Conservation (phyloP, 2,888 invertebrate genomes). For the Andrena camellia region DNA sequence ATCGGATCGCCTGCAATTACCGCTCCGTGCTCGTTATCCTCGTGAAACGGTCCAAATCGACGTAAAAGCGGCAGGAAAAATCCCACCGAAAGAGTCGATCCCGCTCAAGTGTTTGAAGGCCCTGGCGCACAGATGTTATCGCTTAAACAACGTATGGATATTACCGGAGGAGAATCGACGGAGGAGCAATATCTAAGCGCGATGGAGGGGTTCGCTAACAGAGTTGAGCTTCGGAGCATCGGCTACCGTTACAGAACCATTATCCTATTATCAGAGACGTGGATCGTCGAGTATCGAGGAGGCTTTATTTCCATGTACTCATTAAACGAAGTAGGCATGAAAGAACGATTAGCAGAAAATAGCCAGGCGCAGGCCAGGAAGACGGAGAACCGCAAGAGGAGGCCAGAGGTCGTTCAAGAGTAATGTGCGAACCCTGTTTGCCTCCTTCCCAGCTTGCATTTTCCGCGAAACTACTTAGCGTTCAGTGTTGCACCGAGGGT, state of each 20-base stretch:
- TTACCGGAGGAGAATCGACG: background rate
- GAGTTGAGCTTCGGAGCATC: background rate
- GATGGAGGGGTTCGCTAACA: background rate
- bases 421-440: conserved; percentile 48
- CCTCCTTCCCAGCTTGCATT: conserved; percentile 26
- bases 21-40: background rate
- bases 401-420: conserved; percentile 38
- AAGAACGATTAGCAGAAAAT: conserved; percentile 15
- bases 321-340: background rate
- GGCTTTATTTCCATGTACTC: background rate
- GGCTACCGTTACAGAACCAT: conserved; percentile 6
- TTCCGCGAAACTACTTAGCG: background rate
- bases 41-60: background rate
- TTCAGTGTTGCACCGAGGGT: too few species aligned
- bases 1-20: background rate
- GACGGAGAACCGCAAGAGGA: conserved; percentile 38
- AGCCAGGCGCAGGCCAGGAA: background rate
- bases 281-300: conserved; percentile 3
- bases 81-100: background rate
- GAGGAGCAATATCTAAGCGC: background rate
- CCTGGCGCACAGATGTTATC: background rate
- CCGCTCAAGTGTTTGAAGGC: background rate
- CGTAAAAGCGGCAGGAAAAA: conserved; percentile 1
- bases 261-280: background rate
- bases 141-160: background rate